Evolutionary conservation across 1,140 invertebrate genomes (phyloP).

Genomic region (Bombus sibiricus): DNA sequence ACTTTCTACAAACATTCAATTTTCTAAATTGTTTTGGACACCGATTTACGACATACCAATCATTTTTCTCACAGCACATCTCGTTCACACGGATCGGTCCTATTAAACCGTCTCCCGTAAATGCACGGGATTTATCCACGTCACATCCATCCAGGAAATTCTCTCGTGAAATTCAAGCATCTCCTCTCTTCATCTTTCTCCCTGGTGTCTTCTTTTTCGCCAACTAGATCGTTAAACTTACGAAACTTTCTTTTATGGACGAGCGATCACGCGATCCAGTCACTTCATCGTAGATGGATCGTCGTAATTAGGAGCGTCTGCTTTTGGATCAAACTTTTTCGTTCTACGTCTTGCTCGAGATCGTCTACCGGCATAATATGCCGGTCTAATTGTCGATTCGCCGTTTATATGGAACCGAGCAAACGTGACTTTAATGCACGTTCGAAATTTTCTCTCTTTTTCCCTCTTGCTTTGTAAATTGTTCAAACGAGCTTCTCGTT

Average conservation of each 20-base stretch:
- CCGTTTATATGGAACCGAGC: conserved; percentile 8
- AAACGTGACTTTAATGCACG: conserved; percentile 19
- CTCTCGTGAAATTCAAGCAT: not conserved
- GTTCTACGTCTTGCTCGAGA: no score
- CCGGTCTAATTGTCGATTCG: not conserved
- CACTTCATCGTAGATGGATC: conserved; percentile 28
- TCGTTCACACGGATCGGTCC: no score
- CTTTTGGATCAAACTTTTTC: conserved; percentile 11
- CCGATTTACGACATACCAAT: no score
- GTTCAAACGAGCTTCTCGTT: not conserved
- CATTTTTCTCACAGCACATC: no score
- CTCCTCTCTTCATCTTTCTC: not conserved
- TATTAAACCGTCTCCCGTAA: not conserved
- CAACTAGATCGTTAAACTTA: not conserved
- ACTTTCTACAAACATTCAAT: no score
- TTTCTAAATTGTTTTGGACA: no score
- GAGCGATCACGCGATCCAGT: conserved; percentile 7
- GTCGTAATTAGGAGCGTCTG: conserved; percentile 29
- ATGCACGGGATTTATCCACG: not conserved
- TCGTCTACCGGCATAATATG: not conserved
- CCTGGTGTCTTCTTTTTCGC: not conserved
- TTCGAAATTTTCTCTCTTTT: conserved; percentile 7
- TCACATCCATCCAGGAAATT: not conserved
- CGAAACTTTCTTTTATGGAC: conserved; percentile 15
- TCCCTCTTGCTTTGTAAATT: not conserved